These are phyloP conservation scores for Microcebus jonahi DNA, from an alignment of 2,113 vertebrate genomes.

Conservation along the genomic window DNA sequence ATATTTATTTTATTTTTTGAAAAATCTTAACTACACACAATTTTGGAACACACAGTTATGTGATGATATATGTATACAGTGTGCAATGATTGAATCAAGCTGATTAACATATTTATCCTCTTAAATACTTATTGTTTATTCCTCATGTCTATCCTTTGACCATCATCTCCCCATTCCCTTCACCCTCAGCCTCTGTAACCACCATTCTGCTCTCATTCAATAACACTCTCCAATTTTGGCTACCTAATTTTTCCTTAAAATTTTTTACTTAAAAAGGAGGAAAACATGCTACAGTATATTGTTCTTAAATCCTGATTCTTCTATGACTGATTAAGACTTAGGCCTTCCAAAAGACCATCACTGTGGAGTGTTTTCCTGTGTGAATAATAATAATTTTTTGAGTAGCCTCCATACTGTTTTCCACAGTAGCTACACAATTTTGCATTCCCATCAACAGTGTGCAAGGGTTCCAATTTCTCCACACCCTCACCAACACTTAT, in stretches of 20 bases:
- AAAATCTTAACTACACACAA: background rate
- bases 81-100: background rate
- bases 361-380: background rate
- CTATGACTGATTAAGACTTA: background rate
- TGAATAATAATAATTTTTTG: background rate
- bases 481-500: background rate
- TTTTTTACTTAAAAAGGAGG: background rate
- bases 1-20: background rate
- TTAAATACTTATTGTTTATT: background rate
- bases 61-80: background rate
- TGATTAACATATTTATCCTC: too few relatives aligned
- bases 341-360: slow-evolving; percentile 16
- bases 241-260: background rate
- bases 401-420: background rate
- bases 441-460: background rate
- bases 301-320: background rate
- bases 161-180: background rate
- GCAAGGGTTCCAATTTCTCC: background rate
- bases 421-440: background rate
- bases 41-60: background rate
- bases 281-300: slow-evolving; percentile 13
- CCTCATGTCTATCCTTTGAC: background rate
- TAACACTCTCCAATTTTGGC: background rate
- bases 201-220: background rate
- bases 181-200: background rate